Evolutionary conservation across 2,888 invertebrate species (phyloP), one percentile per base, ranked within the genome.

Genomic region (Spilarctia lutea): DNA sequence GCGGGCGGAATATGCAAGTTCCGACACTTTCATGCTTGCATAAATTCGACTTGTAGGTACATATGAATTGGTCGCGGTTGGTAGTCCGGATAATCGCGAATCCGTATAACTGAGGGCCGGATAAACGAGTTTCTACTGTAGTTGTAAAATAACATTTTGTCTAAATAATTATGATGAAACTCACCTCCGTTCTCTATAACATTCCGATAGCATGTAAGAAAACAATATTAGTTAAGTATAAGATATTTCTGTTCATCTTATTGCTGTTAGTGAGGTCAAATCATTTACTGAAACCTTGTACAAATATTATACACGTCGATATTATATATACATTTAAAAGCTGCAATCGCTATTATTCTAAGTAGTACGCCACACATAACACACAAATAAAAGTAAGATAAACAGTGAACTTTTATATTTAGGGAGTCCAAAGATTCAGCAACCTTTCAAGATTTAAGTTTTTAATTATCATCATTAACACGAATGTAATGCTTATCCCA

Each of bases 101-200:
- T n/a, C n/a, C n/a, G n/a, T n/a, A n/a, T n/a, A n/a, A n/a, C n/a
- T n/a, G n/a, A n/a, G n/a, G n/a, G n/a, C n/a, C n/a, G n/a, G n/a
- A n/a, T n/a, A n/a, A n/a, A n/a, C n/a, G n/a, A n/a, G n/a, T n/a
- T n/a, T n/a, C n/a, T n/a, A n/a, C n/a, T n/a, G n/a, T n/a, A 72
- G 68, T 71, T 67, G 33, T 73, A n/a, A 63, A 48, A 45, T 66
- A 52, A 70, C 65, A 71, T 52, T 56, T 75, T 27, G 27, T 45
- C 45, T 69, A 45, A 56, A 42, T 68, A 73, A 68, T 63, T 35
- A 71, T 67, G 30, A 63, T 68, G 45, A 70, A 27, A 94, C 95
- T 94, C 92, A 95, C 95, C 95, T 91, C 95, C 95, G 78, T 96
- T 96, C 84, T 96, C 95, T 96, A 90, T 90, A 48, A 83, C 83